These are phyloP conservation scores for Corvus moneduloides DNA, from an alignment of 2,113 vertebrate species.

Conservation along the genomic window DNA sequence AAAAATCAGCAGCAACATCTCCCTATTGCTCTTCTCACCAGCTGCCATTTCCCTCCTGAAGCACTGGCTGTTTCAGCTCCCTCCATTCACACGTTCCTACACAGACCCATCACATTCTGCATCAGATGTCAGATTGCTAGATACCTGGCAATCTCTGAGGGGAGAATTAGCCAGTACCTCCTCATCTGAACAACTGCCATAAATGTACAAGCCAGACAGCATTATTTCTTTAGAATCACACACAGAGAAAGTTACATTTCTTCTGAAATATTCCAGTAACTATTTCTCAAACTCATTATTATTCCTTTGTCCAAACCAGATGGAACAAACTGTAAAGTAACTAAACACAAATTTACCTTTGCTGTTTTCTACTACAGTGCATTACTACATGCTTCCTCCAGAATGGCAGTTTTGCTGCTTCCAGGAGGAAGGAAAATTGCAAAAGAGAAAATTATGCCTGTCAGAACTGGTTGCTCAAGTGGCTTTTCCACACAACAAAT, in stretches of 20 bases:
- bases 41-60: not conserved
- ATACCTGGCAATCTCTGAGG: not conserved
- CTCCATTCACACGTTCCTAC: rapidly evolving
- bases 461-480: not conserved
- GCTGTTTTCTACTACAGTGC: not conserved
- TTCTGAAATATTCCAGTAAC: not conserved
- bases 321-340: not conserved
- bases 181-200: not conserved
- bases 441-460: not conserved
- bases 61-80: not conserved
- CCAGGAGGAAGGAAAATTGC: not conserved
- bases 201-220: not conserved
- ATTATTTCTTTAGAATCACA: not conserved
- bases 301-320: not conserved
- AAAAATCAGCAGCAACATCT: not conserved
- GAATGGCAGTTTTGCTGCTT: not conserved
- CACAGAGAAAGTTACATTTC: not conserved
- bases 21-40: not conserved
- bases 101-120: not conserved
- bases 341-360: not conserved
- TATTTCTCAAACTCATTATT: not conserved
- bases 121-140: not conserved
- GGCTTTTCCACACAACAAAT: not conserved
- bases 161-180: not conserved
- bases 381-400: not conserved